Evolutionary conservation across 2,888 invertebrate genomes (phyloP), one percentile per base, ranked within the genome.

Genomic region (Drosophila tanythrix): DNA sequence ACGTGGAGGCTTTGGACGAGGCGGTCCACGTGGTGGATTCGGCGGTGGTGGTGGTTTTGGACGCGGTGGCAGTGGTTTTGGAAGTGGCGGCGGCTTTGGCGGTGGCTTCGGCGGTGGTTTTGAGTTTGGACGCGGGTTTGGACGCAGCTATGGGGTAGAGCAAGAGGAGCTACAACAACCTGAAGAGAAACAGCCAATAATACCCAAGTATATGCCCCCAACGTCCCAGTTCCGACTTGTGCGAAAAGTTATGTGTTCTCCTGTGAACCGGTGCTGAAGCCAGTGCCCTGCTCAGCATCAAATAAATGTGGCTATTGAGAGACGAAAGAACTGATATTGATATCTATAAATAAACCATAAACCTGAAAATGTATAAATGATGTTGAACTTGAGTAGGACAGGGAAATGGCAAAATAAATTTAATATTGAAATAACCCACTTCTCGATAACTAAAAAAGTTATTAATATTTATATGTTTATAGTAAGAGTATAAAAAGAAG

Each of bases 191-290:
- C 15, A 55, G 7, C 27, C 27, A 43, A n/a, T n/a, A 3, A 38
- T 27, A 50, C 29, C 15, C 35, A 5, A 21, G 0, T 63, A 21
- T 29, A 57, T 36, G 31, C 56, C 1, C 69, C 78, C n/a, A 66
- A 46, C 27, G 36, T 74, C 33, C 50, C 83, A 8, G 67, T 70
- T 2, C 80, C 89, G 35, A 66, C 87, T 10, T 91, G 91, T 70
- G 79, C 91, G 5, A 76, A 70, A 27, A 91, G 58, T 70, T 91
- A 83, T 21, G 36, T 90, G 13, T 79, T 89, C 68, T 89, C 90
- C 59, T 91, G 91, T 61, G 77, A 81, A 33, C 79, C 91, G 27
- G 76, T 80, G 15, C 51, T 91, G 6, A 81, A 74, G 56, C 81
- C 81, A 21, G 83, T 82, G 35, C 85, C 90, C 11, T 90, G 90